Evolutionary conservation across 2,113 vertebrate genomes (phyloP).

Genomic region (Proterorhinus semilunaris): DNA sequence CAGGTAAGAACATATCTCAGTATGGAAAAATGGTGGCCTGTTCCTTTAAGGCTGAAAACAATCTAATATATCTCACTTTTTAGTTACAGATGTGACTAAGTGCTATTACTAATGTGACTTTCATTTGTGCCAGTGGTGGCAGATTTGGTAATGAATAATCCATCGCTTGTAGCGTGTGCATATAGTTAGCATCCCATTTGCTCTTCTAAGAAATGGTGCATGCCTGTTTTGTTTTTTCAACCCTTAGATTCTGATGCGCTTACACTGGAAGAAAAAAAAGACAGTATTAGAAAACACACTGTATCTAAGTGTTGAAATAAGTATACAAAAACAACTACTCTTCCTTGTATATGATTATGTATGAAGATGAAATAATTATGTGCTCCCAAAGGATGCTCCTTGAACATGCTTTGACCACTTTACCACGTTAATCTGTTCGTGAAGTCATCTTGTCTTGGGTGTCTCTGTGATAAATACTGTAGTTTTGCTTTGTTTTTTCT

Average conservation of each 20-base stretch:
- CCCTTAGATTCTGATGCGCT: not conserved
- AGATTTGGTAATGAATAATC: constrained; percentile 49
- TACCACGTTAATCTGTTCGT: not conserved
- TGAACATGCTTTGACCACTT: constrained; percentile 1
- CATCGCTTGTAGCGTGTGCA: constrained; percentile 20
- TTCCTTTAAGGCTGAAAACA: not conserved
- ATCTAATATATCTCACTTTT: not conserved
- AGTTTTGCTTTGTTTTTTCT: constrained; percentile 21
- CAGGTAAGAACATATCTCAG: too few species aligned
- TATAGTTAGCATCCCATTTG: constrained; percentile 25
- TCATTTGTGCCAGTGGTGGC: constrained; percentile 18
- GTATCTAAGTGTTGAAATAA: not conserved
- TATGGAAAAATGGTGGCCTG: too few species aligned
- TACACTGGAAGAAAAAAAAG: not conserved
- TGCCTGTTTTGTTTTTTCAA: not conserved
- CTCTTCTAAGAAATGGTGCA: not conserved
- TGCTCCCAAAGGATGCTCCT: constrained; percentile 16
- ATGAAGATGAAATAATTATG: not conserved
- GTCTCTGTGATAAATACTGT: not conserved
- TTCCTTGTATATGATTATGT: not conserved
- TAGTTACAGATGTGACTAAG: not conserved
- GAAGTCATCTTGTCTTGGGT: not conserved
- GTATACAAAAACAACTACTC: not conserved
- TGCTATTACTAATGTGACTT: constrained; percentile 11
- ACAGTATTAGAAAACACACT: too few species aligned